A percentile compares a stretch with the other conserved stretches of the same genome.
phyloP scores from a whole-genome alignment of 2,113 vertebrate species.

The Chaetodon trifascialis region DNA sequence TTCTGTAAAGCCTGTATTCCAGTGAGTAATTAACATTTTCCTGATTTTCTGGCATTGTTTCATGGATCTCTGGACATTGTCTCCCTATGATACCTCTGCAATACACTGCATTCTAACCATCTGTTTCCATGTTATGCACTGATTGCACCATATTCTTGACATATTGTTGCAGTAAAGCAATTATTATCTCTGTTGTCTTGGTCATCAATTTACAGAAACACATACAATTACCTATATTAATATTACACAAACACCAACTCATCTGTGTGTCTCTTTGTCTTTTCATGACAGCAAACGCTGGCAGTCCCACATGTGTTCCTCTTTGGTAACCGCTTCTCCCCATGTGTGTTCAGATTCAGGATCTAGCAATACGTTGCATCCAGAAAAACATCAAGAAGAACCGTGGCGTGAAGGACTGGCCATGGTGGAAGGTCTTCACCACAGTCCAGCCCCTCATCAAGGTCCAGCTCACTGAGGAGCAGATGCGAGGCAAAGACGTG shows the following conservation, averaged over 20 bases:
- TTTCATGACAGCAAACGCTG: neutral
- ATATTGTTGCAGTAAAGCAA: neutral
- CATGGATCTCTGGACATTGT: neutral
- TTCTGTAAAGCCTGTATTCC: constrained; percentile 11
- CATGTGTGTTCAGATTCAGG: constrained; percentile 79
- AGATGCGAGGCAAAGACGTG: constrained; percentile 95
- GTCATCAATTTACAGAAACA: constrained; percentile 1
- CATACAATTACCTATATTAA: neutral
- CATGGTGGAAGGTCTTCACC: constrained; percentile 98
- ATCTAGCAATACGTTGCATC: constrained; percentile 95
- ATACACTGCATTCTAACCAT: constrained; percentile 1
- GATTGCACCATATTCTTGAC: neutral
- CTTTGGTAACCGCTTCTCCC: constrained; percentile 6
- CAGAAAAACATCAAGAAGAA: constrained; percentile 99
- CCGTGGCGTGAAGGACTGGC: constrained; percentile 94
- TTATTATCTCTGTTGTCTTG: neutral
- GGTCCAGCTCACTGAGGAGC: constrained; percentile 96
- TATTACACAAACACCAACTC: neutral
- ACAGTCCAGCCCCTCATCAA: constrained; percentile 95
- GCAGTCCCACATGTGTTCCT: neutral
- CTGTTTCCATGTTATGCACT: neutral
- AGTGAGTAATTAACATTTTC: constrained; percentile 24
- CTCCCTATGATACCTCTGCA: neutral
- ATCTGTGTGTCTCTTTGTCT: neutral
- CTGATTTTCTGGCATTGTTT: neutral